Conservation (phyloP, 2,113 vertebrate genomes). For the Chamaea fasciata region DNA sequence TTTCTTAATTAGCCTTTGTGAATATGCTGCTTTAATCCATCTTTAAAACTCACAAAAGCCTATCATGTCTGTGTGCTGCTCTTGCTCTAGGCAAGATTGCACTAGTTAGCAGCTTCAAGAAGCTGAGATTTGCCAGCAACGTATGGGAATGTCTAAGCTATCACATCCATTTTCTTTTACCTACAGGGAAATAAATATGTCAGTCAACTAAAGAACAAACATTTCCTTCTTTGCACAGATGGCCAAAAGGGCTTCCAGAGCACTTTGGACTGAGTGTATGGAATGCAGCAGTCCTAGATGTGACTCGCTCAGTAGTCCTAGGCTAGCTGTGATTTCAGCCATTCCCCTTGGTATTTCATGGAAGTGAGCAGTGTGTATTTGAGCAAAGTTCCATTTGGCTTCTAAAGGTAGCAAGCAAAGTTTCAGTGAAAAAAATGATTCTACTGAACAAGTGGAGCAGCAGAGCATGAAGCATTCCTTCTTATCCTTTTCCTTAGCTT, state of each 20-base stretch:
- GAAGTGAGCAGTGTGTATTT: background rate
- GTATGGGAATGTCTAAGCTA: background rate
- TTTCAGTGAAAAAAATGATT: background rate
- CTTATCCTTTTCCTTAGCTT: background rate
- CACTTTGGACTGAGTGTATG: background rate
- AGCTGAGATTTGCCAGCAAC: background rate
- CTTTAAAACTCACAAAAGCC: background rate
- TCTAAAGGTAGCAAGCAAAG: background rate
- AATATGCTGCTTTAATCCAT: background rate
- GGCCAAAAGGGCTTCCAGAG: background rate
- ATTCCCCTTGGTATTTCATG: background rate
- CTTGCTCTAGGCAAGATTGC: background rate
- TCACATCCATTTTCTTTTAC: background rate
- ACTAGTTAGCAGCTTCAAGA: background rate
- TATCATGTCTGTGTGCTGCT: background rate
- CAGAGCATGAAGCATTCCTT: background rate
- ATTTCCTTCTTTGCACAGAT: background rate
- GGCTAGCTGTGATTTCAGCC: background rate
- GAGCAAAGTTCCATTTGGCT: background rate
- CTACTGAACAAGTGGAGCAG: background rate
- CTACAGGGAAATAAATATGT: background rate
- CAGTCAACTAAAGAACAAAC: background rate
- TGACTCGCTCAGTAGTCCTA: background rate
- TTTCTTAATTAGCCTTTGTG: background rate
- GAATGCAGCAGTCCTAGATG: background rate